Evolutionary conservation across 2,797 vertebrate species (phyloP), one percentile per base, ranked within the genome.

Genomic region (Galaxias olidus): DNA sequence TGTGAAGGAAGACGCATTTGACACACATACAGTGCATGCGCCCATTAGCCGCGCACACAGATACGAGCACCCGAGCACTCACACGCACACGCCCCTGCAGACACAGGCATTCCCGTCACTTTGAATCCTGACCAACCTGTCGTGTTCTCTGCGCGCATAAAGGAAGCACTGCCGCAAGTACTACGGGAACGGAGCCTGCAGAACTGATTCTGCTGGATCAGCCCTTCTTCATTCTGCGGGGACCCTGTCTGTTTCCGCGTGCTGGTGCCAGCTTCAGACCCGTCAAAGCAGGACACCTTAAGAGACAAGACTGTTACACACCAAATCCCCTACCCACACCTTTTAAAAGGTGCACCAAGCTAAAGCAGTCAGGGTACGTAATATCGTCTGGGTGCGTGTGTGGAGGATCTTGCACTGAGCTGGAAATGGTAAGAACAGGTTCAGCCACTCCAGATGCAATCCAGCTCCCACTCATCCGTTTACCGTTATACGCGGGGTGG

Each of bases 301-400:
- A n/a, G 17, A 41, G 58, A 45, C 41, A 41, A 58, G 47, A 69
- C 71, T 53, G 68, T 74, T 69, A 67, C 55, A 59, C 47, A 62
- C 66, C 44, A 52, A 59, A 61, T 80, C 74, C 74, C 76, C 79
- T 83, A 69, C 74, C 79, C 73, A 80, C 81, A 61, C 15, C 53
- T 72, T 54, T 82, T 80, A 83, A 14, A 65, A 76, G 66, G 59
- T 61, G 53, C 56, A 45, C 15, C 51, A 65, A 44, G 69, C 52
- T 17, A 48, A 61, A 30, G 30, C 30, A 30, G 30, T 30, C 3
- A 30, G 3, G 6, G 3, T 30, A 30, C 30, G 6, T 30, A 30
- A 30, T 6, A 30, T 30, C 30, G 2, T 30, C 30, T 30, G 30
- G 30, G 6, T 30, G 30, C 6, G 30, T 30, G 30, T 30, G 30